Evolutionary conservation across 2,113 vertebrate genomes (phyloP).

Genomic region (Petroica traversi): DNA sequence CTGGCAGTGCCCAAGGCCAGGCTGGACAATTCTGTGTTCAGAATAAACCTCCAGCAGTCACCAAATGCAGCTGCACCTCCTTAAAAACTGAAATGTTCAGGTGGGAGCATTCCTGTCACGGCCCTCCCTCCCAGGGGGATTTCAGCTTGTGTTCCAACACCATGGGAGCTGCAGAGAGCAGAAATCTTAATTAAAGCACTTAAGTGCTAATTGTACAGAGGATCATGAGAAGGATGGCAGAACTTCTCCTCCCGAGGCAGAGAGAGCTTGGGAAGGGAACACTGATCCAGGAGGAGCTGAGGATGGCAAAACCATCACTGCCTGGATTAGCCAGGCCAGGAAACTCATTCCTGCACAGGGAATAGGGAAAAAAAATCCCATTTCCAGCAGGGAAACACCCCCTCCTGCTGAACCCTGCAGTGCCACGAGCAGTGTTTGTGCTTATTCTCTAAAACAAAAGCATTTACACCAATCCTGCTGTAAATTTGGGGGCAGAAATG

Average conservation of each 20-base stretch:
- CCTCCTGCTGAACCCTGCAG: background rate
- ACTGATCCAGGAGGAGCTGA: background rate
- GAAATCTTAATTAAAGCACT: background rate
- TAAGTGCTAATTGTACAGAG: background rate
- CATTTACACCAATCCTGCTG: background rate
- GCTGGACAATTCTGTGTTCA: accelerated
- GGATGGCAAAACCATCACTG: background rate
- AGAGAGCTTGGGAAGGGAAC: background rate
- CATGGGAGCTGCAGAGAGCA: background rate
- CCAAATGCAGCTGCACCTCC: background rate
- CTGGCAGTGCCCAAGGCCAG: background rate
- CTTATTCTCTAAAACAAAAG: background rate
- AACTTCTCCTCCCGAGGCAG: background rate
- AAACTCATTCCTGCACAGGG: background rate
- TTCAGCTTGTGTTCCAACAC: background rate
- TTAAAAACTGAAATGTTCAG: accelerated
- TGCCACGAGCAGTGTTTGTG: background rate
- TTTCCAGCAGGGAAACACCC: background rate
- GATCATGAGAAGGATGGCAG: background rate
- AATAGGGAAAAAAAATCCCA: background rate
- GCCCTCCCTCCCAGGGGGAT: background rate
- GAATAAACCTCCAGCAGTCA: background rate
- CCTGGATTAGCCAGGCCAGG: background rate
- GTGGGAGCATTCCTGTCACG: accelerated
- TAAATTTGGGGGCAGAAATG: background rate